Conservation (phyloP, 2,888 invertebrate genomes). For the Diarsia brunnea region DNA sequence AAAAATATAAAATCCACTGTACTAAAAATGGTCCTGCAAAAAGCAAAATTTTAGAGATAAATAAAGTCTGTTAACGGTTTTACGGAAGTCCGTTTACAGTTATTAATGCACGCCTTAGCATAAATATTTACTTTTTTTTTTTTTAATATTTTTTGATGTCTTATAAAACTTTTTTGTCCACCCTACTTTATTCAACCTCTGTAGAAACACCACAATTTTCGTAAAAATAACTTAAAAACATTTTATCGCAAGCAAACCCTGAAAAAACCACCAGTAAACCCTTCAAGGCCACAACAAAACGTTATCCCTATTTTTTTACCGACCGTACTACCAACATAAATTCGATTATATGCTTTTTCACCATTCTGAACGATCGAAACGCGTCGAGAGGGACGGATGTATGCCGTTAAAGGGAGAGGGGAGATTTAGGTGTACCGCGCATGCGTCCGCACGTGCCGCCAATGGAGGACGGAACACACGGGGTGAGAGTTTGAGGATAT, state of each 20-base stretch:
- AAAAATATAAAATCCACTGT: background rate
- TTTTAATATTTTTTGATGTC: background rate
- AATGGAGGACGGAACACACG: constrained; percentile 69
- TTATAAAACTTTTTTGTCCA: background rate
- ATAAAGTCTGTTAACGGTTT: too few species aligned
- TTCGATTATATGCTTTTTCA: constrained; percentile 90
- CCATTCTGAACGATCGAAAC: constrained; percentile 89
- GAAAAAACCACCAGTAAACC: constrained; percentile 19
- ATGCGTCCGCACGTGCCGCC: constrained; percentile 87
- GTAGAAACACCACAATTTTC: background rate
- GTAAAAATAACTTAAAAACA: background rate
- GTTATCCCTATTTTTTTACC: constrained; percentile 71
- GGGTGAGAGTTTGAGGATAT: constrained; percentile 63
- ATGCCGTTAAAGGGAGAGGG: constrained; percentile 74
- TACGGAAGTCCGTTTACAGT: too few species aligned
- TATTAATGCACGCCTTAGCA: background rate
- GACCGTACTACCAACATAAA: constrained; percentile 85
- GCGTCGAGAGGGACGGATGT: constrained; percentile 75
- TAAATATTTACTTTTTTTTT: background rate
- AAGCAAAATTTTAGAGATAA: too few species aligned
- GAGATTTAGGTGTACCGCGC: constrained; percentile 73
- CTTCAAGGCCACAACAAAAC: constrained; percentile 77
- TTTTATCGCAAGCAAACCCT: background rate
- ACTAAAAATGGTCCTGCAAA: too few species aligned
- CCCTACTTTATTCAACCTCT: background rate